phyloP scores from a whole-genome alignment of 2,888 invertebrate species.

The Troides oblongomaculatus region DNA sequence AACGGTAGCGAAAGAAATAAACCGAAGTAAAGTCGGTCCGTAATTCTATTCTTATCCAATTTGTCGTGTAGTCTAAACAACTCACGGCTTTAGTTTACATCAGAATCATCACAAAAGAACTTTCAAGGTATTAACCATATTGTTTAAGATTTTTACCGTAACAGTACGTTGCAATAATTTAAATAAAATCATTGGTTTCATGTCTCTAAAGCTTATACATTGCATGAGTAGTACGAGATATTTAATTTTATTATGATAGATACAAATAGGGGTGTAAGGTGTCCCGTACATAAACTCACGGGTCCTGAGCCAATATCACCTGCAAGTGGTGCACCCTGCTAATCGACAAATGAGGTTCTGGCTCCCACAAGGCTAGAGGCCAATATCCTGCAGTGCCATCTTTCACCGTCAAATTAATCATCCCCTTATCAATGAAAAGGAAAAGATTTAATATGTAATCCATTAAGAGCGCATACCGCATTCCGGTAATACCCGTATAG shows the following conservation, averaged over 20 bases:
- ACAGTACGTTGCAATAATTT: background rate
- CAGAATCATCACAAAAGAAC: background rate
- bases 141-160: background rate
- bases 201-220: too few relatives aligned
- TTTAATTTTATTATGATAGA: too few relatives aligned
- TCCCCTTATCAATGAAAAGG: too few relatives aligned
- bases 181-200: background rate
- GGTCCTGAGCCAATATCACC: too few relatives aligned
- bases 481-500: slow-evolving; percentile 20
- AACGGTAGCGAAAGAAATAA: slow-evolving; percentile 44
- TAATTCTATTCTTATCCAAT: slow-evolving; percentile 49
- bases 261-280: too few relatives aligned
- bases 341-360: too few relatives aligned
- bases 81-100: slow-evolving; percentile 9
- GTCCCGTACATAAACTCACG: too few relatives aligned
- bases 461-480: slow-evolving; percentile 10
- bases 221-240: too few relatives aligned
- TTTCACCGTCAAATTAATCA: too few relatives aligned
- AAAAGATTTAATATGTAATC: background rate
- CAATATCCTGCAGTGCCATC: too few relatives aligned
- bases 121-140: background rate
- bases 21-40: slow-evolving; percentile 37
- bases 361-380: too few relatives aligned
- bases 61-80: slow-evolving; percentile 33
- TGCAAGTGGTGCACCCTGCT: too few relatives aligned